Evolutionary conservation across 2,113 vertebrate species (phyloP), one percentile per base, ranked within the genome.

Genomic region (Mohoua ochrocephala): DNA sequence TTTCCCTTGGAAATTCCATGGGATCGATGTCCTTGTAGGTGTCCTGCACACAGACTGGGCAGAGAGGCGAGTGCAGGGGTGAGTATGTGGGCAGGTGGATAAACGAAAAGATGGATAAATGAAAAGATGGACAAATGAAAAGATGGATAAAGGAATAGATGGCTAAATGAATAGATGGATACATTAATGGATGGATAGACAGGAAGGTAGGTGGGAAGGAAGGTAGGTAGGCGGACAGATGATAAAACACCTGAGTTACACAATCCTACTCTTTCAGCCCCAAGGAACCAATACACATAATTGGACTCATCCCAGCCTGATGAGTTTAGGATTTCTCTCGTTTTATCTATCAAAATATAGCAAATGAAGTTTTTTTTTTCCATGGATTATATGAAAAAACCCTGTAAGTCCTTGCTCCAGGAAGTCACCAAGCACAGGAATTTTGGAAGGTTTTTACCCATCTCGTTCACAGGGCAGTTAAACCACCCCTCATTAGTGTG

Each of bases 31-130:
- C 17, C n/a, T 23, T 33, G 61, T 52, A 22, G 12, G 15, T 20
- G 10, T 53, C 44, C 74, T 37, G 45, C 15, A 13, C 15, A 6
- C 5, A 20, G 8, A 47, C 30, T 5, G 49, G 19, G 15, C 17
- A 59, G 23, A 24, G 39, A 6, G 10, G 21, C 5, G 27, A 70
- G 35, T 2, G 1, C 0, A 0, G 33, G 15, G 28, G 7, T 11
- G n/a, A 22, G 31, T 3, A 21, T 15, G 23, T 1, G 3, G 50
- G 50, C 33, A 31, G n/a, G n/a, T n/a, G n/a, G n/a, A 54, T 31
- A 54, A 13, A 33, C 5, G 30, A 33, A 33, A 6, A 2, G 31
- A 33, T 56, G 10, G 20, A 54, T 31, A 54, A 13, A 33, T 8
- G 30, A 33, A 33, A 6, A 2, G 31, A 33, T 56, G 10, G 20